These are phyloP conservation scores for Marcusenius ussheri DNA, from an alignment of 2,113 vertebrate species.

Conservation along the genomic window DNA sequence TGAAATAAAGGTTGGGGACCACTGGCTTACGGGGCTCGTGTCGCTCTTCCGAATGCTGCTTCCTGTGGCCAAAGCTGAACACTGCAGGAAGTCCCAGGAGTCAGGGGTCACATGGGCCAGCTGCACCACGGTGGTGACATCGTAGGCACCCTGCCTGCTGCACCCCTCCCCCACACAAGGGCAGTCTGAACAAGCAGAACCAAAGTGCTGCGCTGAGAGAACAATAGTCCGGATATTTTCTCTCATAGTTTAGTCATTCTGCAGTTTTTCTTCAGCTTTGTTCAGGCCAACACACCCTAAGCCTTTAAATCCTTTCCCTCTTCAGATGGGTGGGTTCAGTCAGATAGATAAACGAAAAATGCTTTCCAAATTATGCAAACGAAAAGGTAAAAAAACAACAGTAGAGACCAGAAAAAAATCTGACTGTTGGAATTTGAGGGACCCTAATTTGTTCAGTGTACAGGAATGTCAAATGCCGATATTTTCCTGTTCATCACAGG, in stretches of 20 bases:
- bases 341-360: not conserved
- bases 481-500: not conserved
- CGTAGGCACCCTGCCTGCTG: not conserved
- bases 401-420: not conserved
- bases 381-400: not conserved
- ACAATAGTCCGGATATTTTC: slow-evolving; percentile 1
- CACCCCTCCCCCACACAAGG: not conserved
- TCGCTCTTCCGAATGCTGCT: not conserved
- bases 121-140: slow-evolving; percentile 17
- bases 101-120: slow-evolving; percentile 15
- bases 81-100: slow-evolving; percentile 21
- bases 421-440: not conserved
- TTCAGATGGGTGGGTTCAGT: not conserved
- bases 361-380: not conserved
- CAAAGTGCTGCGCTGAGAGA: not conserved
- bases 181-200: not conserved
- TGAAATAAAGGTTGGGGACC: too few relatives aligned
- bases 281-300: not conserved
- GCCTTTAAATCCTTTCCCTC: not conserved
- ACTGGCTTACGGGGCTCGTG: not conserved
- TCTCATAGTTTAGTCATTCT: not conserved
- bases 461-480: not conserved
- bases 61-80: not conserved
- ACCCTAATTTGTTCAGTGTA: not conserved
- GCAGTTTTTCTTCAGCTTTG: not conserved